Percentiles rank a stretch among this genome's conserved stretches.
phyloP scores from a whole-genome alignment of 2,113 vertebrate species.

The Epinephelus fuscoguttatus region DNA sequence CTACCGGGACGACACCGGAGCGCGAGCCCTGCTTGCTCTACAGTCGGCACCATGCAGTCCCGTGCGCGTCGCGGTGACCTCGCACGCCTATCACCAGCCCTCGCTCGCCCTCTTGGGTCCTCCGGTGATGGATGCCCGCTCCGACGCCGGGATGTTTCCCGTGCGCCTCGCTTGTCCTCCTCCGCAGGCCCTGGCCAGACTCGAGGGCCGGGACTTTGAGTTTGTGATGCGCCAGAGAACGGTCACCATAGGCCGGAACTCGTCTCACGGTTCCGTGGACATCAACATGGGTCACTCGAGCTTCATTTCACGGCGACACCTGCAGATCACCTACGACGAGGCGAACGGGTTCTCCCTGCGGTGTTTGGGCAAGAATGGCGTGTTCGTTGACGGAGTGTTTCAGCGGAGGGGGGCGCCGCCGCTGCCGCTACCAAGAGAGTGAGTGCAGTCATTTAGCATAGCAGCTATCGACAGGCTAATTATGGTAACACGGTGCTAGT shows the following conservation, averaged over 20 bases:
- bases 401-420: conserved; percentile 94
- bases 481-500: not conserved
- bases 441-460: conserved; percentile 79
- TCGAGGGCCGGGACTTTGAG: conserved; percentile 93
- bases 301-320: conserved; percentile 97
- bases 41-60: conserved; percentile 93
- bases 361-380: conserved; percentile 94
- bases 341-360: conserved; percentile 89
- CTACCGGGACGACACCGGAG: conserved; percentile 93
- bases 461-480: conserved; percentile 28
- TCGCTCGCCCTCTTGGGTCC: conserved; percentile 71
- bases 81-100: conserved; percentile 75
- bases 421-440: conserved; percentile 92
- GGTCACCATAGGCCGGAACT: conserved; percentile 97
- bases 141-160: conserved; percentile 70
- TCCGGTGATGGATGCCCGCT: conserved; percentile 61
- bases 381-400: conserved; percentile 96
- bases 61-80: conserved; percentile 83
- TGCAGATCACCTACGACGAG: conserved; percentile 94
- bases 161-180: conserved; percentile 74
- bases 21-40: conserved; percentile 90
- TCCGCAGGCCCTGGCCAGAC: conserved; percentile 83
- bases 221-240: conserved; percentile 96
- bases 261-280: conserved; percentile 96
- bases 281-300: conserved; percentile 98